phyloP scores from a whole-genome alignment of 1,140 invertebrate species.

The Wiebesia pumilae region DNA sequence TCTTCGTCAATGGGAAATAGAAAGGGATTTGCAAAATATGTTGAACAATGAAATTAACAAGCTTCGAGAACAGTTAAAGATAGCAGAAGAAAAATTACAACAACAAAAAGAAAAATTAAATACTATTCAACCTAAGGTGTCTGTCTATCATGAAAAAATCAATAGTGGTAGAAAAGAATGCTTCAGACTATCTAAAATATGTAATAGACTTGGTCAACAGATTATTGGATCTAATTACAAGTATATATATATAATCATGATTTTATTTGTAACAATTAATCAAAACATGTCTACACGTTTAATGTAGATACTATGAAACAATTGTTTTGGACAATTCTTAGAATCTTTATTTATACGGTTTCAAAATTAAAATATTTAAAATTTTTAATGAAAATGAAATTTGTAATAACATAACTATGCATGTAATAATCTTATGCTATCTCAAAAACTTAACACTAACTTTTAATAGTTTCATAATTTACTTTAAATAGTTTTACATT shows the following conservation, averaged over 20 bases:
- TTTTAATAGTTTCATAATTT: not conserved
- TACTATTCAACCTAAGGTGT: slow-evolving; percentile 64
- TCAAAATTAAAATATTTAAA: not conserved
- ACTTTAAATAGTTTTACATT: not conserved
- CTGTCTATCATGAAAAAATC: slow-evolving; percentile 64
- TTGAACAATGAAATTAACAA: slow-evolving; percentile 63
- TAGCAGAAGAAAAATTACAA: slow-evolving; percentile 65
- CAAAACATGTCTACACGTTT: slow-evolving; percentile 40
- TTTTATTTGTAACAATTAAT: slow-evolving; percentile 26
- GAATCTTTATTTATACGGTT: not conserved
- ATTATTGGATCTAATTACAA: slow-evolving; percentile 68
- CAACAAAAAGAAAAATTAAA: slow-evolving; percentile 63
- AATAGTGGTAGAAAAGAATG: slow-evolving; percentile 66
- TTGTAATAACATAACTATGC: not conserved
- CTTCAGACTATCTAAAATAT: slow-evolving; percentile 66
- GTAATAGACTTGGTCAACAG: slow-evolving; percentile 65
- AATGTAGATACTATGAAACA: not conserved
- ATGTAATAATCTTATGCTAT: not conserved
- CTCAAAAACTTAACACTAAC: not conserved
- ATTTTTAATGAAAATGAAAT: not conserved
- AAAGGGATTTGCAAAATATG: slow-evolving; percentile 63
- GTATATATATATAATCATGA: slow-evolving; percentile 64
- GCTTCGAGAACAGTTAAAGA: slow-evolving; percentile 62
- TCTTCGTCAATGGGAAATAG: slow-evolving; percentile 67
- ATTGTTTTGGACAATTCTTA: not conserved